A percentile compares a stretch with the other conserved stretches of the same genome.
These are phyloP conservation scores for Chymomyza costata DNA, from an alignment of 1,140 invertebrate species.

Conservation along the genomic window DNA sequence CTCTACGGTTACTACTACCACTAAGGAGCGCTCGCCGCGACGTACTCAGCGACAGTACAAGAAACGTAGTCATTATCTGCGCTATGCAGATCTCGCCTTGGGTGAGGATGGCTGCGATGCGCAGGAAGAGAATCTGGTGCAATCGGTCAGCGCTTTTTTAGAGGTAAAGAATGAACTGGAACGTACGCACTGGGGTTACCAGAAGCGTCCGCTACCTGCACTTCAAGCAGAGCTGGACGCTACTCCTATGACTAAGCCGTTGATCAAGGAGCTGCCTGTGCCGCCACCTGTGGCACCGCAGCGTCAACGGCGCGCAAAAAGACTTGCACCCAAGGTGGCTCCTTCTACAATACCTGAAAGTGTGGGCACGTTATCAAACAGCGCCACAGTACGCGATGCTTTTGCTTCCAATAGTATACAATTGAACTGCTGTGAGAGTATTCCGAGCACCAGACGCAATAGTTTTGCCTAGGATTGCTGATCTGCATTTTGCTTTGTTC, in stretches of 20 bases:
- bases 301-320: slow-evolving; percentile 28
- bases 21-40: slow-evolving; percentile 31
- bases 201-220: slow-evolving; percentile 28
- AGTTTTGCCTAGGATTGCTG: slow-evolving; percentile 25
- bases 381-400: slow-evolving; percentile 4
- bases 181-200: slow-evolving; percentile 8
- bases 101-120: slow-evolving; percentile 45
- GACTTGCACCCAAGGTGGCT: slow-evolving; percentile 44
- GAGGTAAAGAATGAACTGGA: slow-evolving; percentile 69
- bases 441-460: slow-evolving; percentile 14
- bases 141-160: slow-evolving; percentile 61
- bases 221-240: slow-evolving; percentile 11
- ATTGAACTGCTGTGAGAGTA: too few species aligned
- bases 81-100: slow-evolving; percentile 60
- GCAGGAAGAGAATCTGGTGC: slow-evolving; percentile 64
- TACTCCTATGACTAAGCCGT: background rate
- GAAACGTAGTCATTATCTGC: slow-evolving; percentile 47
- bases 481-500: slow-evolving; percentile 23
- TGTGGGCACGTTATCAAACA: slow-evolving; percentile 31
- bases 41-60: slow-evolving; percentile 37
- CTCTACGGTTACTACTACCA: slow-evolving; percentile 31
- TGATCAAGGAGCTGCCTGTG: background rate
- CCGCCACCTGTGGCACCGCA: slow-evolving; percentile 2
- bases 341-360: slow-evolving; percentile 61
- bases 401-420: too few species aligned